phyloP scores from a whole-genome alignment of 2,797 vertebrate species.

The Channallabes apus region DNA sequence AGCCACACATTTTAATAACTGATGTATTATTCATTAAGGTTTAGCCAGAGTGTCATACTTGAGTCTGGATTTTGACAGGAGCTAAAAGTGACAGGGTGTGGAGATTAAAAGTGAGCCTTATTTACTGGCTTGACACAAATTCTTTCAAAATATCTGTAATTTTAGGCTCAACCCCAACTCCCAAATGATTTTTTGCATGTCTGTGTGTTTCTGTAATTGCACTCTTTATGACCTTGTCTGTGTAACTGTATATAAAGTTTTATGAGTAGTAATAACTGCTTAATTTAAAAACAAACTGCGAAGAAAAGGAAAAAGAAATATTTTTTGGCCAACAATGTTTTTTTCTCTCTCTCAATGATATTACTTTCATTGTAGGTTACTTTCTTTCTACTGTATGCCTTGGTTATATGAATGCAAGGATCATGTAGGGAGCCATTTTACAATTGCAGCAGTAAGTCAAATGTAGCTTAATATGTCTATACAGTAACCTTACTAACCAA shows the following conservation, averaged over 20 bases:
- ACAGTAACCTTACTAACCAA: background rate
- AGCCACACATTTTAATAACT: constrained; percentile 35
- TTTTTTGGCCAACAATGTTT: background rate
- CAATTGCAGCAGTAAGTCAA: background rate
- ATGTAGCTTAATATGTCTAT: background rate
- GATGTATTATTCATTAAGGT: constrained; percentile 45
- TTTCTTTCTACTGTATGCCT: background rate
- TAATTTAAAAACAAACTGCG: background rate
- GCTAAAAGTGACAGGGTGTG: constrained; percentile 1
- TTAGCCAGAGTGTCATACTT: constrained; percentile 31
- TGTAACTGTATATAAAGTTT: background rate
- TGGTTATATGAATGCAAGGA: background rate
- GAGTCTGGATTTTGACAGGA: constrained; percentile 26
- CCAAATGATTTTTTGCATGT: constrained; percentile 7
- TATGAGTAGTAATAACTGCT: background rate
- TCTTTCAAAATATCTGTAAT: constrained; percentile 3
- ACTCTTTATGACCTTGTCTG: background rate
- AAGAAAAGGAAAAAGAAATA: background rate
- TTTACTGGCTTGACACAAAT: constrained; percentile 30
- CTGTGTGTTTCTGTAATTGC: background rate
- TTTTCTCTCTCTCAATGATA: background rate
- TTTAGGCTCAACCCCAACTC: background rate
- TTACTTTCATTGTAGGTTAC: background rate
- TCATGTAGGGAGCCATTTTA: background rate
- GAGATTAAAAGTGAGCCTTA: constrained; percentile 31